A percentile compares a stretch with the other conserved stretches of the same genome.
phyloP scores from a whole-genome alignment of 1,140 invertebrate species.

The Chrysopa pallens region DNA sequence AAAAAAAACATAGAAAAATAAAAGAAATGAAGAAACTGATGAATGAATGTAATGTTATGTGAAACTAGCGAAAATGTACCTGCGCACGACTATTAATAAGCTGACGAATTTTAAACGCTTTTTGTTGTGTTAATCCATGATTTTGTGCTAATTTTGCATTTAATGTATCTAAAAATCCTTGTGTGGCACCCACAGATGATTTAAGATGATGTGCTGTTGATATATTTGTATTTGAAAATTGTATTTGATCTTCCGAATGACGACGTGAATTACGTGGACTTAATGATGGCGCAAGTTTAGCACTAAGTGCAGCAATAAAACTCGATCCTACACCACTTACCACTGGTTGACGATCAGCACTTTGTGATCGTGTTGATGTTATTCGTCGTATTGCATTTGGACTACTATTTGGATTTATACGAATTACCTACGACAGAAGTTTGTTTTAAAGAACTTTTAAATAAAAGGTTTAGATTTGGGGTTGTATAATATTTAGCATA shows the following conservation, averaged over 20 bases:
- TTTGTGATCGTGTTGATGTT: constrained; percentile 27
- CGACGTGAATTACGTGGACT: constrained; percentile 28
- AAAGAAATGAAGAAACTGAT: too few species aligned
- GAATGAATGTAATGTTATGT: too few species aligned
- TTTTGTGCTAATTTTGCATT: constrained; percentile 54
- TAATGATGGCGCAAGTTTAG: constrained; percentile 41
- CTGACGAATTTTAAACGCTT: constrained; percentile 32
- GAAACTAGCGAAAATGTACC: constrained; percentile 20
- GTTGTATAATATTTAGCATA: too few species aligned
- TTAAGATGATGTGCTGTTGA: constrained; percentile 13
- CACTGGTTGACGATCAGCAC: constrained; percentile 29
- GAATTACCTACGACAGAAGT: neutral
- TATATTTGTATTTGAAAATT: constrained; percentile 14
- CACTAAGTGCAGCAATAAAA: constrained; percentile 51
- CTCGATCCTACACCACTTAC: constrained; percentile 35
- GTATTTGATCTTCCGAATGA: constrained; percentile 19
- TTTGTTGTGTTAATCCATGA: constrained; percentile 20
- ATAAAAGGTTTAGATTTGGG: too few species aligned
- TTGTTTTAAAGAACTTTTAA: too few species aligned
- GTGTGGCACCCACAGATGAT: constrained; percentile 16
- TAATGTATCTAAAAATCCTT: constrained; percentile 52
- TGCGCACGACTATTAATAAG: constrained; percentile 45
- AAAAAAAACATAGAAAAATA: too few species aligned
- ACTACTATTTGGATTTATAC: constrained; percentile 23
- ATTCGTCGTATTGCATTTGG: constrained; percentile 25